Percentiles rank a stretch among this genome's conserved stretches.
Evolutionary conservation across 2,113 vertebrate genomes (phyloP).

Genomic region (Limanda limanda): DNA sequence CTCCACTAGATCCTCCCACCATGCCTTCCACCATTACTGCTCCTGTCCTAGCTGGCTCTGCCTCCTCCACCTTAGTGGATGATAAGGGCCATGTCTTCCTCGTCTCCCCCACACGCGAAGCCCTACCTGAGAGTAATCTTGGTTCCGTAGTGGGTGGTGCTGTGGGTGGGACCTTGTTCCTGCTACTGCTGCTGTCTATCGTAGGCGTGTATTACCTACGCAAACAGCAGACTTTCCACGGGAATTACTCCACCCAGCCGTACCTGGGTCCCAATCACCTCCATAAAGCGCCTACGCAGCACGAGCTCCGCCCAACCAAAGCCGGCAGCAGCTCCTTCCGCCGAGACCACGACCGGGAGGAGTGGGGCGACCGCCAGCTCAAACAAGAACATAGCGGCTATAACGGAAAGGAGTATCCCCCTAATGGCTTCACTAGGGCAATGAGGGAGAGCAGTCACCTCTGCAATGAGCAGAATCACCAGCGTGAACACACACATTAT

Average conservation of each 20-base stretch:
- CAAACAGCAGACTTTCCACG: slow-evolving; percentile 92
- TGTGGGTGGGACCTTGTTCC: slow-evolving; percentile 94
- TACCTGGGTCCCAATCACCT: slow-evolving; percentile 92
- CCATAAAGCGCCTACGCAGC: slow-evolving; percentile 90
- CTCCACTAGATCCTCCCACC: slow-evolving; percentile 99
- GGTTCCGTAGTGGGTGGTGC: slow-evolving; percentile 93
- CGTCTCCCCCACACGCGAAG: slow-evolving; percentile 91
- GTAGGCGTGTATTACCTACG: slow-evolving; percentile 89
- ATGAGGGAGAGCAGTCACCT: slow-evolving; percentile 76
- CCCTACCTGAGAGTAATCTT: slow-evolving; percentile 91
- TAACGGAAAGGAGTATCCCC: slow-evolving; percentile 69
- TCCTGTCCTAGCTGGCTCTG: slow-evolving; percentile 89
- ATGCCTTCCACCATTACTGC: slow-evolving; percentile 94
- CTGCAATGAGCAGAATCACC: slow-evolving; percentile 67
- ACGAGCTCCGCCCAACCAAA: slow-evolving; percentile 89
- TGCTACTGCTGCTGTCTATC: slow-evolving; percentile 91
- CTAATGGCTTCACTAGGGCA: slow-evolving; percentile 81
- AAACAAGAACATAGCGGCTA: slow-evolving; percentile 61
- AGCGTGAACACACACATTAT: slow-evolving; percentile 75
- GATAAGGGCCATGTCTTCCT: slow-evolving; percentile 86
- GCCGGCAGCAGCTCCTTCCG: slow-evolving; percentile 78
- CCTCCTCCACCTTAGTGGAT: slow-evolving; percentile 89
- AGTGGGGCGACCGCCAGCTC: slow-evolving; percentile 91
- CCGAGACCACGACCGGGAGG: slow-evolving; percentile 90
- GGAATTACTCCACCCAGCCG: slow-evolving; percentile 97